Evolutionary conservation across 2,797 vertebrate species (phyloP).

Genomic region (Sebastes glaucus): DNA sequence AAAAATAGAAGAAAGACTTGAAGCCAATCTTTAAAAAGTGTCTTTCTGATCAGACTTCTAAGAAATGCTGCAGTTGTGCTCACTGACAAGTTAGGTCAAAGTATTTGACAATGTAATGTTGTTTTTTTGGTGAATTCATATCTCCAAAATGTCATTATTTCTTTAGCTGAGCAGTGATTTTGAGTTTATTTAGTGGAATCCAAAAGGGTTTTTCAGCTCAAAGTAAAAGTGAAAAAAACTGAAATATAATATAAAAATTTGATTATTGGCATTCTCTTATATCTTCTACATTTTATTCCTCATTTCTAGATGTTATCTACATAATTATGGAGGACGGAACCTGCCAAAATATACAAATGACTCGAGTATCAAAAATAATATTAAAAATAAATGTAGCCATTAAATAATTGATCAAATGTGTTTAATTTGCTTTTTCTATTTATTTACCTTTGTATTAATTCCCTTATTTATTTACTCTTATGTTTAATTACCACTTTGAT

Average conservation of each 20-base stretch:
- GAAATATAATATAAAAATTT: neutral
- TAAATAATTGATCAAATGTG: no score
- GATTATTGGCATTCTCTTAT: neutral
- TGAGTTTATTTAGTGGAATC: neutral
- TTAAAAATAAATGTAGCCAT: no score
- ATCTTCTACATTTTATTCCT: neutral
- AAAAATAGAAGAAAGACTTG: neutral
- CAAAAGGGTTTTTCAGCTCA: neutral
- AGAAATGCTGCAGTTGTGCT: neutral
- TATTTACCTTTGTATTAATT: no score
- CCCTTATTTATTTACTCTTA: no score
- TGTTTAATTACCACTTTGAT: no score
- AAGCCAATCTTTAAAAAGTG: neutral
- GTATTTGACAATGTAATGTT: neutral
- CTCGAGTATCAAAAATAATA: no score
- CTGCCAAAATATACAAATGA: no score
- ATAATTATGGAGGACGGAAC: no score
- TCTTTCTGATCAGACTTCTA: neutral
- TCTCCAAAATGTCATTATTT: neutral
- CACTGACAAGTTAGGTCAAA: neutral
- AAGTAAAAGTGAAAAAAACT: neutral
- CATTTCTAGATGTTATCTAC: neutral
- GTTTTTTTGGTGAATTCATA: neutral
- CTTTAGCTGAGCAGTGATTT: neutral
- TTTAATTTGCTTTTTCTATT: no score